Percentiles rank a stretch among this genome's conserved stretches.
Evolutionary conservation across 2,113 vertebrate genomes (phyloP).

Genomic region (Carettochelys insculpta): DNA sequence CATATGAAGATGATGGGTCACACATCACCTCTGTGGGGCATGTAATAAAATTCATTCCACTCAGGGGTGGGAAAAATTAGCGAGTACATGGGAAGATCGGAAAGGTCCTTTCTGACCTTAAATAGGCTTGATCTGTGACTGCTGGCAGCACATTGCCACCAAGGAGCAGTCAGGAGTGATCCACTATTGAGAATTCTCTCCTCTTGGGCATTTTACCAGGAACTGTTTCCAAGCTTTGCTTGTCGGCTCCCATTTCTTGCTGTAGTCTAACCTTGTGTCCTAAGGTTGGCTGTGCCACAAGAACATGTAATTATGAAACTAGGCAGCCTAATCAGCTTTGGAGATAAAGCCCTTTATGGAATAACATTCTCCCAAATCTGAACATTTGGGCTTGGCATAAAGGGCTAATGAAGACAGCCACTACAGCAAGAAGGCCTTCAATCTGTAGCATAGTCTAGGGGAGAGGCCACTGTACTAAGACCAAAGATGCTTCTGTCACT

Average conservation of each 20-base stretch:
- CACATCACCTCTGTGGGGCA: no score
- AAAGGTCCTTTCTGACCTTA: not conserved
- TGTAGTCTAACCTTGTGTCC: not conserved
- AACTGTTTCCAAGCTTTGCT: not conserved
- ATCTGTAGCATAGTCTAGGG: not conserved
- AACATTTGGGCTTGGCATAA: not conserved
- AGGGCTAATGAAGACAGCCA: not conserved
- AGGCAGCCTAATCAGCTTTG: not conserved
- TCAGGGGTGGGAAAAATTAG: no score
- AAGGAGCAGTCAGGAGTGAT: not conserved
- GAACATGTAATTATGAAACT: not conserved
- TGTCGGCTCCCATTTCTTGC: not conserved
- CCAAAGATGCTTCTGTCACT: not conserved
- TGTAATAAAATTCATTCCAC: no score
- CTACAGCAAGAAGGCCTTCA: not conserved
- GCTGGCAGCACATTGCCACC: not conserved
- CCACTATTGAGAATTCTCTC: not conserved
- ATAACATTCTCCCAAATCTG: not conserved
- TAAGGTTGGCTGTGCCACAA: not conserved
- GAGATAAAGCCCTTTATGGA: not conserved
- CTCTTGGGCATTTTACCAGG: not conserved
- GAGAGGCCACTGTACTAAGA: not conserved
- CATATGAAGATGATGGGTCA: no score
- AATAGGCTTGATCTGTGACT: not conserved
- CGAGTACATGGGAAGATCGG: not conserved